A percentile compares a stretch with the other conserved stretches of the same genome.
Conservation (phyloP, 2,113 vertebrate species). For the Nematolebias whitei region DNA sequence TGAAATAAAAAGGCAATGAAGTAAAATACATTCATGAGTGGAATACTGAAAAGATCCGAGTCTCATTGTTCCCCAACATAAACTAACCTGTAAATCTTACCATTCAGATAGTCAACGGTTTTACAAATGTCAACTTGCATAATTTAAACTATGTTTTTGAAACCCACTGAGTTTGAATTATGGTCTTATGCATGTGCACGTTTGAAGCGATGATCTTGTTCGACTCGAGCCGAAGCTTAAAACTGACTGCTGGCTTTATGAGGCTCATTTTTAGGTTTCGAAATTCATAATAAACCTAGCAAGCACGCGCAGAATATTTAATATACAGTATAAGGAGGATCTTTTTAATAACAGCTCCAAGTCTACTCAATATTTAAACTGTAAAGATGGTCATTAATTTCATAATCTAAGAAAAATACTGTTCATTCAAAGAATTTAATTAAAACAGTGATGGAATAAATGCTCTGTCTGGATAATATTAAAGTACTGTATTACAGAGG, state of each 20-base stretch:
- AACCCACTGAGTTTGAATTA: conserved; percentile 9
- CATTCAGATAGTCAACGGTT: neutral
- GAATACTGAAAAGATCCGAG: neutral
- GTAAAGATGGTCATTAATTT: neutral
- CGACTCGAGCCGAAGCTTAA: neutral
- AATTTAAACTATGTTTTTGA: neutral
- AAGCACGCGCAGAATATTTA: conserved; percentile 12
- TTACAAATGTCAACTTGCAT: neutral
- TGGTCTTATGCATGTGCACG: conserved; percentile 12
- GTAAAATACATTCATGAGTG: neutral
- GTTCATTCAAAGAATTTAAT: no score
- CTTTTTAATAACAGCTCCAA: neutral
- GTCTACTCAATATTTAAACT: neutral
- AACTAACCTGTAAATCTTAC: neutral
- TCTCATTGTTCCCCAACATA: neutral
- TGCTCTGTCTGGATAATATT: conserved; percentile 21
- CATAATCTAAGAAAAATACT: no score
- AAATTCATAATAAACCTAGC: neutral
- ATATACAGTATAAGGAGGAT: neutral
- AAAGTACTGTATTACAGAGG: conserved; percentile 41
- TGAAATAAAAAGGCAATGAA: neutral
- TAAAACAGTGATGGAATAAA: no score
- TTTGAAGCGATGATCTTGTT: conserved; percentile 14
- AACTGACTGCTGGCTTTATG: neutral
- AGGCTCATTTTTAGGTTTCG: conserved; percentile 1